A percentile compares a stretch with the other conserved stretches of the same genome.
These are phyloP conservation scores for Cheilosia vernalis DNA, from an alignment of 2,888 invertebrate genomes.

Conservation along the genomic window DNA sequence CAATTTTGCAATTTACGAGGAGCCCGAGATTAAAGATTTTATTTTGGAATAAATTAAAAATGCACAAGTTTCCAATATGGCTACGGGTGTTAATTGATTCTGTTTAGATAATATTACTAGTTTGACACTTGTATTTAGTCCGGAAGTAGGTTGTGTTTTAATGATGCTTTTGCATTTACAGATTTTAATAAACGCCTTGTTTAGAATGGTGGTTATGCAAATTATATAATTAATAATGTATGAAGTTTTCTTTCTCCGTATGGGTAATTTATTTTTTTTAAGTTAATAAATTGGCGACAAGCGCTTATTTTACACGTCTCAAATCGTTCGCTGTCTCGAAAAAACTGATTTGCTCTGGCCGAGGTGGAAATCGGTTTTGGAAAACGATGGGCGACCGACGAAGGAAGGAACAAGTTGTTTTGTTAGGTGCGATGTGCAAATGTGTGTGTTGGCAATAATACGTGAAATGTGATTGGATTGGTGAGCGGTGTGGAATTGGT, in stretches of 20 bases:
- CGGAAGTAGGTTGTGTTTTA: constrained; percentile 44
- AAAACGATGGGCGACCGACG: constrained; percentile 8
- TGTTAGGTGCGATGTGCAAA: constrained; percentile 6
- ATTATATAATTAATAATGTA: constrained; percentile 42
- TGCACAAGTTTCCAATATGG: constrained; percentile 63
- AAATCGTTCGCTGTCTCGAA: constrained; percentile 78
- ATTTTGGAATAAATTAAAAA: constrained; percentile 38
- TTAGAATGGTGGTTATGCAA: constrained; percentile 23
- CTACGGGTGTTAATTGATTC: constrained; percentile 33
- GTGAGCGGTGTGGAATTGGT: constrained; percentile 14
- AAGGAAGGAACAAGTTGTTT: constrained; percentile 37
- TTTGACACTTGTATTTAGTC: constrained; percentile 52
- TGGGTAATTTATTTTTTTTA: constrained; percentile 26
- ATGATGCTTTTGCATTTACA: constrained; percentile 4
- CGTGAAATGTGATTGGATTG: constrained; percentile 1
- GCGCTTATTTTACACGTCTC: constrained; percentile 67
- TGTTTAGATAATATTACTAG: constrained; percentile 16
- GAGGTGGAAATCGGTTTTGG: constrained; percentile 50
- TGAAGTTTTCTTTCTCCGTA: constrained; percentile 28
- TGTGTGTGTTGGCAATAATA: constrained; percentile 12
- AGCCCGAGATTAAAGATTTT: constrained; percentile 16
- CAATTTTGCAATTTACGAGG: constrained; percentile 23
- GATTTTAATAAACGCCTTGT: constrained; percentile 14
- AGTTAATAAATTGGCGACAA: constrained; percentile 29
- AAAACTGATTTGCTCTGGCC: constrained; percentile 75